Percentiles rank a stretch among this genome's conserved stretches.
These are phyloP conservation scores for Mesoligia furuncula DNA, from an alignment of 2,888 invertebrate species.

Conservation along the genomic window DNA sequence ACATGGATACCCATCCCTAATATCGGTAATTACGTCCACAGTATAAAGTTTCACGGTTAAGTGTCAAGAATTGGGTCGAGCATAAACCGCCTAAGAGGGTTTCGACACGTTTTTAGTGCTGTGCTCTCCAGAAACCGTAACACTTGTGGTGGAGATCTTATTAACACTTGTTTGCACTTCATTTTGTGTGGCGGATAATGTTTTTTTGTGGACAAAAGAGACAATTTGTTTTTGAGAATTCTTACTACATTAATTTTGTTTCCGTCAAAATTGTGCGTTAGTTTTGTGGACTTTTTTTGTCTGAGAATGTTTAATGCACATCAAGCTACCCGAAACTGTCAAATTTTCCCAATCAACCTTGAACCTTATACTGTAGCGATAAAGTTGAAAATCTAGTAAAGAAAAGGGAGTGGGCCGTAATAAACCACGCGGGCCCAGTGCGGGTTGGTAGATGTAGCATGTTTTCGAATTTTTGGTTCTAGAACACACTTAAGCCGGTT, in stretches of 20 bases:
- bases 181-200: conserved; percentile 27
- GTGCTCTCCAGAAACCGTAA: conserved; percentile 46
- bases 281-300: background rate
- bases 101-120: conserved; percentile 44
- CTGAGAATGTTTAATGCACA: background rate
- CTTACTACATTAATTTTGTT: background rate
- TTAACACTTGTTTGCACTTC: conserved; percentile 45
- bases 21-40: conserved; percentile 47
- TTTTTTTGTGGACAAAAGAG: background rate
- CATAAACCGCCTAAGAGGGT: conserved; percentile 47
- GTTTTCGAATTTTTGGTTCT: background rate
- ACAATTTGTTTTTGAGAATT: background rate
- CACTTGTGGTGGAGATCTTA: conserved; percentile 47
- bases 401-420: background rate
- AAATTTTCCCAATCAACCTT: too few relatives aligned
- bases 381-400: too few relatives aligned
- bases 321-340: too few relatives aligned
- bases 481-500: background rate
- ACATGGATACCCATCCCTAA: conserved; percentile 21
- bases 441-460: background rate
- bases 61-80: conserved; percentile 57
- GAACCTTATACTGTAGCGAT: too few relatives aligned
- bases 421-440: background rate
- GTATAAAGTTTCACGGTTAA: conserved; percentile 54
- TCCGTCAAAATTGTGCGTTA: background rate